Evolutionary conservation across 2,888 invertebrate species (phyloP).

Genomic region (Eupithecia vulgata): DNA sequence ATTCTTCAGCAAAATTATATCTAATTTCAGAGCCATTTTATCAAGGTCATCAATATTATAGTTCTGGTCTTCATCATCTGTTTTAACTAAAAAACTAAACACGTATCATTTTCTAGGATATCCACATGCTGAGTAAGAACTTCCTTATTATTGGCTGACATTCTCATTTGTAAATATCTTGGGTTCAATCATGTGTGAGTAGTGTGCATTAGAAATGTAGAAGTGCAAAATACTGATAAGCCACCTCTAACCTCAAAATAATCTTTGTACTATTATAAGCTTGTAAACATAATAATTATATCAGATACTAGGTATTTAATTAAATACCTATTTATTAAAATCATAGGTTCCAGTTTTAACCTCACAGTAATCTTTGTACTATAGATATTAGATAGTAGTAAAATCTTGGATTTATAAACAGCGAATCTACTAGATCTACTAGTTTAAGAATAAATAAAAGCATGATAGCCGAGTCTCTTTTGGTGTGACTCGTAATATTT

Average conservation of each 20-base stretch:
- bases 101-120: neutral
- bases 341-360: neutral
- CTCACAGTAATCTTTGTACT: neutral
- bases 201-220: neutral
- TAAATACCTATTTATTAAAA: neutral
- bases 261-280: neutral
- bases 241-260: neutral
- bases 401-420: neutral
- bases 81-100: neutral
- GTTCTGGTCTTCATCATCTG: neutral
- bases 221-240: neutral
- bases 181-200: neutral
- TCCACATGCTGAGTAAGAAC: neutral
- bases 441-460: too few relatives aligned
- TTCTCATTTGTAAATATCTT: neutral
- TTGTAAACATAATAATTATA: neutral
- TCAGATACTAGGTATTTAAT: neutral
- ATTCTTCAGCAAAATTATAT: slow-evolving; percentile 24
- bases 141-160: neutral
- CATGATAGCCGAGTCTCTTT: too few relatives aligned
- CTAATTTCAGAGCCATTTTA: neutral
- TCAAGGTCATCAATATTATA: neutral
- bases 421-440: too few relatives aligned
- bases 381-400: neutral
- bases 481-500: too few relatives aligned